phyloP scores from a whole-genome alignment of 2,113 vertebrate genomes.

The Meles meles region DNA sequence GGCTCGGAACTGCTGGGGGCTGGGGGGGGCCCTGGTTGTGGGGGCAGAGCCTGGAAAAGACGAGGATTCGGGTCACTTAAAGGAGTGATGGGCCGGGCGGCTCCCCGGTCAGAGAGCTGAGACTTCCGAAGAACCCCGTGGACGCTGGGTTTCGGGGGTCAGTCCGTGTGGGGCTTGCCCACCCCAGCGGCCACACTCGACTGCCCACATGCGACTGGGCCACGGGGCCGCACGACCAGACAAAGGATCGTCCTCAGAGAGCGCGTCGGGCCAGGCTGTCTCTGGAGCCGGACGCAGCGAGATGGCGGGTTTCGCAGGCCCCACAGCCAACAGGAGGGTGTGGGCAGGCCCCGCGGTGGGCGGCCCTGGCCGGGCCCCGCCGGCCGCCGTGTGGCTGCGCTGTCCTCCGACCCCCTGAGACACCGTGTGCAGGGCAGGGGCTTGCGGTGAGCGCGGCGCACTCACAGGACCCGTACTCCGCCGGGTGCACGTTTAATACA shows the following conservation, averaged over 20 bases:
- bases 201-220: background rate
- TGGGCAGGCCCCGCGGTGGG: background rate
- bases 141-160: background rate
- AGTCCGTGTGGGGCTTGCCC: slow-evolving; percentile 29
- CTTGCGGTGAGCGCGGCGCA: background rate
- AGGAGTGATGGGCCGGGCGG: background rate
- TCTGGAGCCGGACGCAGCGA: background rate
- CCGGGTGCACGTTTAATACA: slow-evolving; percentile 80
- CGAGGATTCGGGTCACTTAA: slow-evolving; percentile 40
- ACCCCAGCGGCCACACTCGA: slow-evolving; percentile 6
- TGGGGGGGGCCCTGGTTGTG: background rate
- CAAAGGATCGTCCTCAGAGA: background rate
- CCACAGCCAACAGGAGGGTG: accelerated
- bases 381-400: accelerated
- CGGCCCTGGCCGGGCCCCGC: accelerated
- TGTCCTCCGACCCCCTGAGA: background rate
- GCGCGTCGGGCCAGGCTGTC: background rate
- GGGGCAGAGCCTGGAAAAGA: slow-evolving; percentile 47
- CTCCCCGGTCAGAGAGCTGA: background rate
- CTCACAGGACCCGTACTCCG: slow-evolving; percentile 82
- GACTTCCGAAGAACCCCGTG: background rate
- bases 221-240: background rate
- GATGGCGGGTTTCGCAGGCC: accelerated
- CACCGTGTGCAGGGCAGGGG: slow-evolving; percentile 8
- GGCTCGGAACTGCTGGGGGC: slow-evolving; percentile 71